phyloP scores from a whole-genome alignment of 2,113 vertebrate species.

The Cavia aperea region DNA sequence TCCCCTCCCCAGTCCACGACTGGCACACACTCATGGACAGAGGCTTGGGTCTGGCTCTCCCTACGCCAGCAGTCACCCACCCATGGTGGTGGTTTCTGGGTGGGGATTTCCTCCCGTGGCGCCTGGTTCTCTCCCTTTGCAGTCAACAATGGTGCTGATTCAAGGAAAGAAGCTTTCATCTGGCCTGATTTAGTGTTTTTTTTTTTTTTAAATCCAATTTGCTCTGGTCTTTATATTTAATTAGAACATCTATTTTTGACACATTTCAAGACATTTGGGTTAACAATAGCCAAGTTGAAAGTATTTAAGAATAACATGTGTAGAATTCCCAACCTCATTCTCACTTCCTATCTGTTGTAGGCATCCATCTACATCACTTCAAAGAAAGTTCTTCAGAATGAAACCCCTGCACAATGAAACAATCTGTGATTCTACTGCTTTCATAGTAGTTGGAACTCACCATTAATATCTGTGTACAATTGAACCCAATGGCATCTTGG shows the following conservation, averaged over 20 bases:
- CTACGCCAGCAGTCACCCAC: no score
- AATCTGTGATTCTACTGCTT: neutral
- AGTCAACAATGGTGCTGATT: no score
- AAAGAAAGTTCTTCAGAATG: conserved; percentile 34
- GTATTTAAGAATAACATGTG: conserved; percentile 16
- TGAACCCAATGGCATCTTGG: neutral
- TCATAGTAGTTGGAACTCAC: neutral
- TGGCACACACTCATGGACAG: no score
- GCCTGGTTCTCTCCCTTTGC: no score
- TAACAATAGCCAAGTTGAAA: conserved; percentile 56
- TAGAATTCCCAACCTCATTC: neutral
- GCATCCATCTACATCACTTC: conserved; percentile 24
- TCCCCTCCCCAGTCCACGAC: no score
- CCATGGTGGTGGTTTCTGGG: no score
- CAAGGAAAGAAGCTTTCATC: no score
- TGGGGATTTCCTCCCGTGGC: no score
- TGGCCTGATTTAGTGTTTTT: neutral
- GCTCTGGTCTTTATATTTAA: conserved; percentile 45
- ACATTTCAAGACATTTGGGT: conserved; percentile 43
- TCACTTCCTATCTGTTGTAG: neutral
- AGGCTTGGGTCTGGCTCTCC: no score
- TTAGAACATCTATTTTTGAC: conserved; percentile 55
- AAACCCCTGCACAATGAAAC: neutral
- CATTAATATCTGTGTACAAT: neutral
- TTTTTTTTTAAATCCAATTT: neutral